Conservation (phyloP, 2,113 vertebrate species). For the Abramis brama region DNA sequence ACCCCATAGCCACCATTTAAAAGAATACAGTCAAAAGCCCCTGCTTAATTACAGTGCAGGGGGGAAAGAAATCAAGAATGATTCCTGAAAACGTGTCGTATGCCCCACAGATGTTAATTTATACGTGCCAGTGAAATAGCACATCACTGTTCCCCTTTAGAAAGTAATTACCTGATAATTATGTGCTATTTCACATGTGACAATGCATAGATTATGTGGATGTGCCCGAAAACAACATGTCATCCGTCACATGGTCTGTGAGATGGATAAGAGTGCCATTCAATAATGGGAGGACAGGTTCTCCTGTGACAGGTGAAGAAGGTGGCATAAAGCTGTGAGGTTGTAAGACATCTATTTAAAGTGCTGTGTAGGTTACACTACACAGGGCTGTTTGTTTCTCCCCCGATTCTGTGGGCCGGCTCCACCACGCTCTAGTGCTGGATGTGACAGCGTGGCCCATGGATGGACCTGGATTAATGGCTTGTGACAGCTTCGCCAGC, state of each 20-base stretch:
- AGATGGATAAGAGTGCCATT: conserved; percentile 23
- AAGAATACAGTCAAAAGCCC: neutral
- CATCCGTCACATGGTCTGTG: conserved; percentile 3
- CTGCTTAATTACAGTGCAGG: neutral
- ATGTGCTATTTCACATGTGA: conserved; percentile 20
- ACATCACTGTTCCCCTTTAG: neutral
- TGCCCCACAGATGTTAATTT: neutral
- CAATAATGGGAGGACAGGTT: conserved; percentile 38
- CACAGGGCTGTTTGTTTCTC: conserved; percentile 47
- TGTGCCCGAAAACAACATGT: conserved; percentile 1
- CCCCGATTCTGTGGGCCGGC: conserved; percentile 21
- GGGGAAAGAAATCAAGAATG: neutral
- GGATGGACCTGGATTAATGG: conserved; percentile 72
- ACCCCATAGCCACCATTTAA: neutral
- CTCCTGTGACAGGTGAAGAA: conserved; percentile 38
- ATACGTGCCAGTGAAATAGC: conserved; percentile 12
- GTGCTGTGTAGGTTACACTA: conserved; percentile 51
- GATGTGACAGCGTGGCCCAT: conserved; percentile 71
- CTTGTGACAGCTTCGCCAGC: conserved; percentile 77
- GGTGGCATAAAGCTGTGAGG: conserved; percentile 55
- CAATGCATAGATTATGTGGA: conserved; percentile 21
- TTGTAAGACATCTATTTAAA: conserved; percentile 63
- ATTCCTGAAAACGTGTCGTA: neutral
- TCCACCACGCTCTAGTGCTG: conserved; percentile 36
- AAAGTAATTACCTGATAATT: conserved; percentile 32